Percentiles rank a stretch among this genome's conserved stretches.
phyloP scores from a whole-genome alignment of 2,113 vertebrate species.

The Anthoscopus minutus region DNA sequence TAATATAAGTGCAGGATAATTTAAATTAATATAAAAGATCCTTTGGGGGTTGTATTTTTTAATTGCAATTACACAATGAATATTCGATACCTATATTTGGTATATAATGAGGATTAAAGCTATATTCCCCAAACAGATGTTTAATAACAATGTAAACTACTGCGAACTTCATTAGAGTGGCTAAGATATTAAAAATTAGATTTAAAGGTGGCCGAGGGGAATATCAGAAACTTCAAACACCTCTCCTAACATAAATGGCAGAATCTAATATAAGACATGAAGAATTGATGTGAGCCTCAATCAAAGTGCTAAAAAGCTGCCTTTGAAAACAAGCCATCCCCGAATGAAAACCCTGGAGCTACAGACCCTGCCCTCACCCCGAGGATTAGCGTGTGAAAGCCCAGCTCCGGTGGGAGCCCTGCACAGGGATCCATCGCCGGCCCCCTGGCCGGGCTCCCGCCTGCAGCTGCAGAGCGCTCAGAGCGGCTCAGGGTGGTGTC shows the following conservation, averaged over 20 bases:
- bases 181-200: conserved; percentile 34
- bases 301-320: not conserved
- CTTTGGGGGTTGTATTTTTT: conserved; percentile 37
- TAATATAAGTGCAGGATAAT: conserved; percentile 29
- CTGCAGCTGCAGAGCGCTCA: not conserved
- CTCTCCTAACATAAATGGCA: conserved; percentile 1
- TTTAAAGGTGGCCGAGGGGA: conserved; percentile 27
- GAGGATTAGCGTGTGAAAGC: not conserved
- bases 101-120: conserved; percentile 47
- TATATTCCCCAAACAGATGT: conserved; percentile 49
- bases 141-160: conserved; percentile 64
- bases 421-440: rapidly evolving
- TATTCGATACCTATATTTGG: conserved; percentile 38
- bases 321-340: not conserved
- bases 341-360: not conserved
- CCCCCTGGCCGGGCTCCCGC: not conserved
- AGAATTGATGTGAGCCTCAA: not conserved
- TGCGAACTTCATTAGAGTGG: conserved; percentile 33
- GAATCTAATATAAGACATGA: not conserved
- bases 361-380: not conserved
- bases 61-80: conserved; percentile 56
- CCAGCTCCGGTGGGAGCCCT: not conserved
- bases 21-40: conserved; percentile 61
- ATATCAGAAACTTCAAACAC: conserved; percentile 21
- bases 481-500: not conserved